phyloP scores from a whole-genome alignment of 2,888 invertebrate species.

The Monoplex corrugatus region DNA sequence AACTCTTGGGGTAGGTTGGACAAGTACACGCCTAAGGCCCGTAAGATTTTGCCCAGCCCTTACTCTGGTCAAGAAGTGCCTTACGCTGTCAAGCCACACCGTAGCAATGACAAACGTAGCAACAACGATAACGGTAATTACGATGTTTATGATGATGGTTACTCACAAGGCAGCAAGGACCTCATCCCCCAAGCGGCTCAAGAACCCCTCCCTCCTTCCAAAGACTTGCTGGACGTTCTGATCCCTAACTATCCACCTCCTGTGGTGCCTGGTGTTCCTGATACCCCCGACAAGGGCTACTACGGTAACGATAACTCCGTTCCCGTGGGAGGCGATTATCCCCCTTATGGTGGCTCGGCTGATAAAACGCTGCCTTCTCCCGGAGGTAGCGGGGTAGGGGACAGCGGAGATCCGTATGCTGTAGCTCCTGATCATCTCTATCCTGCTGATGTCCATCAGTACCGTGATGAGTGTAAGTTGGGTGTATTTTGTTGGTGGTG shows the following conservation, averaged over 20 bases:
- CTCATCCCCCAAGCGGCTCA: background rate
- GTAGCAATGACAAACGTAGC: background rate
- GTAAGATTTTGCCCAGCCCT: background rate
- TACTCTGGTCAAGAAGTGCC: background rate
- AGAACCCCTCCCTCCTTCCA: background rate
- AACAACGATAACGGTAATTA: background rate
- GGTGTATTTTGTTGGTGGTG: background rate
- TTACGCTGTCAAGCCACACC: background rate
- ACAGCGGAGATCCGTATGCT: background rate
- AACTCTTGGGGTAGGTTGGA: background rate
- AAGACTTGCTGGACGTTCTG: background rate
- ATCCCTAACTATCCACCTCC: background rate
- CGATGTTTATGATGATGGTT: background rate
- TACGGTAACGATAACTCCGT: background rate
- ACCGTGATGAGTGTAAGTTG: conserved; percentile 28
- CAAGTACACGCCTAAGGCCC: background rate
- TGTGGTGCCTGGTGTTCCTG: background rate
- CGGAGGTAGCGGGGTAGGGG: background rate
- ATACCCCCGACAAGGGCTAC: background rate
- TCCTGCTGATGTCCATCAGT: conserved; percentile 23
- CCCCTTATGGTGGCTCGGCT: background rate
- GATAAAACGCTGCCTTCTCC: no score
- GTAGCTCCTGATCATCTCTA: conserved; percentile 7
- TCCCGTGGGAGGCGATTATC: background rate
- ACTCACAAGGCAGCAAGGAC: background rate